Base-by-base conservation (phyloP, 2,797 vertebrate genomes). In the Peromyscus aztecus region DNA sequence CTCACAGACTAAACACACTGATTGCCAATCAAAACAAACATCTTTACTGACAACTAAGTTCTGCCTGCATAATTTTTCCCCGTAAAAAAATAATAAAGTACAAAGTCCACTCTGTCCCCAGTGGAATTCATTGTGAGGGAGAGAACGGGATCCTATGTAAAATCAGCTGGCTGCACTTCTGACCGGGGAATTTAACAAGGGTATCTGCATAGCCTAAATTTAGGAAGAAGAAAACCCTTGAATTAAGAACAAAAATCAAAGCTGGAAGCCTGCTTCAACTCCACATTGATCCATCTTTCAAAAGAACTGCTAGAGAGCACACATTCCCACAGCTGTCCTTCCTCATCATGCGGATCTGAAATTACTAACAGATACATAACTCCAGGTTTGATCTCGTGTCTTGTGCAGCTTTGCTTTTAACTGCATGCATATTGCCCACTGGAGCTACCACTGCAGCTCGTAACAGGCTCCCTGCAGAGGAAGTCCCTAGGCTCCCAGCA, bases 21-120 rank as follows among this genome's bases (percentile, higher is more conserved):
- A 96, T 31, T 97, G 94, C 91, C 94, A 98, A 98, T 94, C 86
- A 94, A 97, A 98, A 97, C 94, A 98, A 98, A 92, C 83, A 94
- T 97, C 95, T 89, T 92, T 59, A 83, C 52, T 81, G 93, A 97
- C 94, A 89, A 80, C n/a, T 40, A 95, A 95, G 40, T 97, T 85
- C 89, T 97, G 82, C 95, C 96, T 96, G 82, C 86, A 95, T 83
- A 84, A 97, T 5, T 98, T 90, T 89, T 88, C 89, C 59, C 82
- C 91, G 16, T 17, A 95, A 94, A 91, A 95, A 90, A 82, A 80
- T 69, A 46, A 82, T 97, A 97, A 87, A 81, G 86, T 93, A 83
- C 46, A 92, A 31, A 92, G 59, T 21, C 34, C 65, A 84, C 94
- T 96, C 98, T 98, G 98, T 97, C 97, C 97, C 98, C 97, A 96